A percentile compares a stretch with the other conserved stretches of the same genome.
Evolutionary conservation across 2,888 invertebrate genomes (phyloP).

Genomic region (Odontothrips loti): DNA sequence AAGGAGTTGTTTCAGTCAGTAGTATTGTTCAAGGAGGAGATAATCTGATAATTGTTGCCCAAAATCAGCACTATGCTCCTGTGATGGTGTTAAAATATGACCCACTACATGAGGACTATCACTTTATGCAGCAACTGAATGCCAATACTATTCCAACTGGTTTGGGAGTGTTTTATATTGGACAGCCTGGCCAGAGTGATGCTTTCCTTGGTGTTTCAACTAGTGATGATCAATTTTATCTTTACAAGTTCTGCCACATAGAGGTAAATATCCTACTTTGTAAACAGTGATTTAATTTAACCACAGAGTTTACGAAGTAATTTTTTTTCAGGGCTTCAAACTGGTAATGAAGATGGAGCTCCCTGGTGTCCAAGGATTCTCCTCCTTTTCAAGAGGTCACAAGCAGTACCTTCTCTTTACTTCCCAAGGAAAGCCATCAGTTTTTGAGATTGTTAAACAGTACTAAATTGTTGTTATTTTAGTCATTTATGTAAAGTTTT

Average conservation of each 20-base stretch:
- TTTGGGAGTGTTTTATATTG: background rate
- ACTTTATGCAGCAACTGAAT: background rate
- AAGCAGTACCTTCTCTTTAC: background rate
- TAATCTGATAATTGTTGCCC: background rate
- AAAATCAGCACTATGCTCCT: background rate
- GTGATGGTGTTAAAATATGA: slow-evolving; percentile 1
- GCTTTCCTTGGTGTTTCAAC: background rate
- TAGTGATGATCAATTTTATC: background rate
- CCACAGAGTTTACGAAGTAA: background rate
- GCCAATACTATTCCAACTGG: background rate
- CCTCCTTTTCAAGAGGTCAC: background rate
- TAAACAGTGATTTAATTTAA: background rate
- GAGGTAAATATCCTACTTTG: background rate
- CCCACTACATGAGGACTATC: background rate
- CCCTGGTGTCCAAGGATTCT: background rate
- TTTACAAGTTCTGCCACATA: background rate
- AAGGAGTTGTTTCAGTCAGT: background rate
- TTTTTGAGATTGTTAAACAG: slow-evolving; percentile 6
- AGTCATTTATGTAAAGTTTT: background rate
- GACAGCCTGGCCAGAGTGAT: background rate
- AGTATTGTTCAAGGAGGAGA: slow-evolving; percentile 3
- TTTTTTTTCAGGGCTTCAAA: slow-evolving; percentile 3
- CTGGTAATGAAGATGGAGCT: background rate
- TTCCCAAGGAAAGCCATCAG: background rate
- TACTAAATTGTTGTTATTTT: background rate